Evolutionary conservation across 2,888 invertebrate genomes (phyloP), one percentile per base, ranked within the genome.

Genomic region (Syrphus vitripennis): DNA sequence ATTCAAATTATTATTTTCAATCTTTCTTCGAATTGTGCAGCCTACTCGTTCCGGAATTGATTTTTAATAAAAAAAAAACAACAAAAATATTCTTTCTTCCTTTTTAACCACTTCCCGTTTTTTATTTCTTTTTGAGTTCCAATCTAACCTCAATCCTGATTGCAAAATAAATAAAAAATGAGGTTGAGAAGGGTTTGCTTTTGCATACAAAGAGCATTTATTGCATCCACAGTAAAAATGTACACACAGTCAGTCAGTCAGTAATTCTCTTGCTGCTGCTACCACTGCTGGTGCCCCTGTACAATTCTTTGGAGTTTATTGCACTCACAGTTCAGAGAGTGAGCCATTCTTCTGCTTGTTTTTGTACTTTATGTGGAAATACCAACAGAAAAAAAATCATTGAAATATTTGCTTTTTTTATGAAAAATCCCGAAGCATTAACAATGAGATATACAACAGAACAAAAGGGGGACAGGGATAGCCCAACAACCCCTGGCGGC

Each of bases 281-380:
- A 40, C 57, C 26, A 14, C 16, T 74, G 72, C 29, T 31, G 34
- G 5, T 83, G 72, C 78, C 67, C 76, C 77, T 82, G 77, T 16
- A 61, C 70, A 74, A 70, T 83, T 72, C 70, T 24, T 59, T 87
- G 59, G 80, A 88, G 72, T 89, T 80, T 87, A 74, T 77, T 83
- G 76, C 87, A 81, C 82, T 75, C 67, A 37, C 34, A 45, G 65
- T 42, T 45, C 40, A 10, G 61, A 40, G 48, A 59, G 48, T 81
- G 48, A 67, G 42, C 31, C 71, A 80, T 59, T 75, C 76, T 59
- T 59, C 53, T 74, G 83, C 82, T 26, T 65, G 55, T 65, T 57
- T 48, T 59, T 45, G 75, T 76, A 63, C 67, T 81, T 53, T 63
- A 69, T 69, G 61, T 74, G 74, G n/a, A 79, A 69, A 79, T 57